These are phyloP conservation scores for Hylaeus anthracinus DNA, from an alignment of 1,140 invertebrate genomes.

Conservation along the genomic window DNA sequence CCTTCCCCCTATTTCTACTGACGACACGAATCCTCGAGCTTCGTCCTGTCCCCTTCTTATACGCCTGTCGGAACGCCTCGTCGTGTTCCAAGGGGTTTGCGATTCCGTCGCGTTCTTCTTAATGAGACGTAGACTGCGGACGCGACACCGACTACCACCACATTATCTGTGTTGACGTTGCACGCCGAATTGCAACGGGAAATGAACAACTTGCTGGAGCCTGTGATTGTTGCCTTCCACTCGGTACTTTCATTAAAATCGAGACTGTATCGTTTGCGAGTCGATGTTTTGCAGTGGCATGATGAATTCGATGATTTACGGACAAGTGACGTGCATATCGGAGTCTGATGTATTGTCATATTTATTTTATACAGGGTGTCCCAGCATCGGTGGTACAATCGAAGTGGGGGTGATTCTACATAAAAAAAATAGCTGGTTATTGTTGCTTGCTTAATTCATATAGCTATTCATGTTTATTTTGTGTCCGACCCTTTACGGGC, in stretches of 20 bases:
- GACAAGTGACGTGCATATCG: background rate
- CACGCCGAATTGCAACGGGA: background rate
- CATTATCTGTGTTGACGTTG: slow-evolving; percentile 26
- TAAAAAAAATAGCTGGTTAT: no score
- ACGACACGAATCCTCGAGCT: background rate
- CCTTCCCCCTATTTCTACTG: slow-evolving; percentile 6
- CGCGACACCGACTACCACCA: background rate
- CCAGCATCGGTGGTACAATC: no score
- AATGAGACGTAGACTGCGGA: background rate
- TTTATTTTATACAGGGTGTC: no score
- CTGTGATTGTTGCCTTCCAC: background rate
- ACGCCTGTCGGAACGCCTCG: background rate
- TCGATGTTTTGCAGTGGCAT: background rate
- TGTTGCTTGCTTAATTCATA: no score
- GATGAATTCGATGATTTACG: background rate
- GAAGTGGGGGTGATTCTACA: no score
- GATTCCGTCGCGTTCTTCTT: background rate
- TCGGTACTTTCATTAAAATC: background rate
- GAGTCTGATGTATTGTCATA: background rate
- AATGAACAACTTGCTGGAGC: background rate
- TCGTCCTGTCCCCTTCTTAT: background rate
- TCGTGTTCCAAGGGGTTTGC: slow-evolving; percentile 10
- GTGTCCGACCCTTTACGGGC: no score
- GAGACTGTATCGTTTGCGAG: slow-evolving; percentile 24
- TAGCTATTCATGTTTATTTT: no score